Conservation (phyloP, 2,888 invertebrate genomes). For the Lathronympha strigana region DNA sequence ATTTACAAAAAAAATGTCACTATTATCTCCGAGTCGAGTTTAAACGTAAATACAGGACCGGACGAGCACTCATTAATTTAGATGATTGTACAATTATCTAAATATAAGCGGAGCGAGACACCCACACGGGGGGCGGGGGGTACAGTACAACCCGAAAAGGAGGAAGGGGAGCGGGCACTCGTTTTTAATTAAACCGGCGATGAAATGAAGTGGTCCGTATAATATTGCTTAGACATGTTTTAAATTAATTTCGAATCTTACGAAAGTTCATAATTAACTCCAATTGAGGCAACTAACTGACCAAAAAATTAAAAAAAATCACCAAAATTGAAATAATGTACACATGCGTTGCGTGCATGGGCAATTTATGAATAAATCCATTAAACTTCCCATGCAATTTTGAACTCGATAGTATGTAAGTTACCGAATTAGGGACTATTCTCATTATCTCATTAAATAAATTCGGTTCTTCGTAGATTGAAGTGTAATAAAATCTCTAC, state of each 20-base stretch:
- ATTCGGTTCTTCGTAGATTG: too few species aligned
- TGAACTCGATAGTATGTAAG: too few species aligned
- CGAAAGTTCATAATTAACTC: slow-evolving; percentile 56
- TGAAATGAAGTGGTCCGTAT: slow-evolving; percentile 84
- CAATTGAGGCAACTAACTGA: background rate
- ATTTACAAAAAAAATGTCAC: slow-evolving; percentile 57
- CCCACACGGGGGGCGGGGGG: slow-evolving; percentile 72
- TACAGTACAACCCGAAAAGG: slow-evolving; percentile 75
- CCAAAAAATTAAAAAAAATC: background rate
- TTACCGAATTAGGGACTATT: too few species aligned
- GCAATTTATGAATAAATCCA: too few species aligned
- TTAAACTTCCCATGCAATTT: too few species aligned
- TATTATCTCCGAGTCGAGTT: slow-evolving; percentile 67
- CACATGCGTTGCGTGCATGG: too few species aligned
- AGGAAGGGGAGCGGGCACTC: slow-evolving; percentile 81
- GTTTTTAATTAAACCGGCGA: slow-evolving; percentile 84
- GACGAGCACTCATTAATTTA: slow-evolving; percentile 84
- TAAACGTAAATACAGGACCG: slow-evolving; percentile 79
- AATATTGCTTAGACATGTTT: slow-evolving; percentile 84
- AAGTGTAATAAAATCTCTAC: too few species aligned
- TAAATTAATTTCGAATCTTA: slow-evolving; percentile 80
- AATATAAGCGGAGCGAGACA: slow-evolving; percentile 83
- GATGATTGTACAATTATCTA: slow-evolving; percentile 85
- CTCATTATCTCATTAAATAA: too few species aligned
- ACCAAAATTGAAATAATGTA: background rate